Conservation (phyloP, 2,888 invertebrate genomes). For the Lumbricus terrestris region DNA sequence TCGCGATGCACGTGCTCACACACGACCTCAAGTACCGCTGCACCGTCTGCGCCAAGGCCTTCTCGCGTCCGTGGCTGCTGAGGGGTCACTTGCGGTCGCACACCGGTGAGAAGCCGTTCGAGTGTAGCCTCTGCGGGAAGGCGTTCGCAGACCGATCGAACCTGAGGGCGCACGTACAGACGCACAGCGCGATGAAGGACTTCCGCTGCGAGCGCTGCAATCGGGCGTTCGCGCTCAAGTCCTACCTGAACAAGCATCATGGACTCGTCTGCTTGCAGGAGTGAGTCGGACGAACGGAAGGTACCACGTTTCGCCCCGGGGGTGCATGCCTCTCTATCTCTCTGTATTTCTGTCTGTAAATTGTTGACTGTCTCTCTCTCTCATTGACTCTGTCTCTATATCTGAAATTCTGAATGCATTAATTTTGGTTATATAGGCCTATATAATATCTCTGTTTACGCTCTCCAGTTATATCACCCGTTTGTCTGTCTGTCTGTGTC, state of each 20-base stretch:
- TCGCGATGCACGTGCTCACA: slow-evolving; percentile 89
- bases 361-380: no score
- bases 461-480: no score
- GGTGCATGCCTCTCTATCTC: background rate
- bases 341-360: background rate
- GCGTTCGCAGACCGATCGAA: slow-evolving; percentile 87
- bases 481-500: no score
- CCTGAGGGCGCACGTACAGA: slow-evolving; percentile 90
- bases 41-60: slow-evolving; percentile 87
- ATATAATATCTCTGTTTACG: no score
- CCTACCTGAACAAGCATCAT: slow-evolving; percentile 90
- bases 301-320: background rate
- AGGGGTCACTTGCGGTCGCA: slow-evolving; percentile 70
- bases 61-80: slow-evolving; percentile 91
- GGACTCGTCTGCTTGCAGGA: slow-evolving; percentile 76
- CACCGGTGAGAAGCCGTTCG: slow-evolving; percentile 75
- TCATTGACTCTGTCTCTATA: no score
- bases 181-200: slow-evolving; percentile 68
- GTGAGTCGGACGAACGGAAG: background rate
- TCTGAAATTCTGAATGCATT: no score
- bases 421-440: no score
- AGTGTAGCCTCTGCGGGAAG: slow-evolving; percentile 88
- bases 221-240: slow-evolving; percentile 89
- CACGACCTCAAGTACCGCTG: slow-evolving; percentile 91
- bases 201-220: slow-evolving; percentile 83